Base-by-base conservation (phyloP, 2,888 invertebrate genomes). In the Drosophila recens region DNA sequence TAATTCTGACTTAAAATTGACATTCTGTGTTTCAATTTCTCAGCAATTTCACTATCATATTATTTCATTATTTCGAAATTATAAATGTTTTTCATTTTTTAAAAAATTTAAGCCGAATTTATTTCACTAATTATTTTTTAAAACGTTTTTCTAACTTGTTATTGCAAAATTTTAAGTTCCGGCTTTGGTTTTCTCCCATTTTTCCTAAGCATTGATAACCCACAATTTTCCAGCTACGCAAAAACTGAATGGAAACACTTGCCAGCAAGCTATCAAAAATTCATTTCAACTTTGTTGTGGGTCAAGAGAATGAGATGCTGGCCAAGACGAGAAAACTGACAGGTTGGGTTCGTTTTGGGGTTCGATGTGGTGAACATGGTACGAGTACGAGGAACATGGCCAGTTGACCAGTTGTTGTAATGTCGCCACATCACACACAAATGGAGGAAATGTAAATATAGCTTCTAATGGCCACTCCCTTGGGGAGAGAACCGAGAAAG, bases 381-480 rank as follows among this genome's bases (percentile, higher is more conserved):
- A 36, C 23, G 40, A 27, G 52, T n/a, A 33, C 23, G 40, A 27
- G 30, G 43, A 20, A 51, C 36, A 46, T 6, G 42, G 52, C 33
- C 67, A 20, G 43, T 42, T 40, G 30, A 43, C 13, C 49, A 45
- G 42, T 57, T 67, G 54, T 40, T 66, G 63, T 57, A 66, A 61
- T 70, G 64, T 75, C 53, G 65, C 65, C 79, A 75, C 81, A 80
- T 77, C 81, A 78, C 71, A 77, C 63, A 45, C 36, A 70, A 49
- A 69, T 54, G 66, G 62, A 65, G 42, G 66, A 77, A 77, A 87
- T 87, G 86, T 89, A 89, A 89, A 86, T 89, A 89, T 73, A 69
- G 72, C 68, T 64, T 64, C 79, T 72, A 88, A 86, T 83, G 87
- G 74, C 56, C 63, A 62, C 59, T 76, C 75, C 84, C 89, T 15